These are phyloP conservation scores for Oncorhynchus mykiss DNA, from an alignment of 2,113 vertebrate genomes.

Conservation along the genomic window DNA sequence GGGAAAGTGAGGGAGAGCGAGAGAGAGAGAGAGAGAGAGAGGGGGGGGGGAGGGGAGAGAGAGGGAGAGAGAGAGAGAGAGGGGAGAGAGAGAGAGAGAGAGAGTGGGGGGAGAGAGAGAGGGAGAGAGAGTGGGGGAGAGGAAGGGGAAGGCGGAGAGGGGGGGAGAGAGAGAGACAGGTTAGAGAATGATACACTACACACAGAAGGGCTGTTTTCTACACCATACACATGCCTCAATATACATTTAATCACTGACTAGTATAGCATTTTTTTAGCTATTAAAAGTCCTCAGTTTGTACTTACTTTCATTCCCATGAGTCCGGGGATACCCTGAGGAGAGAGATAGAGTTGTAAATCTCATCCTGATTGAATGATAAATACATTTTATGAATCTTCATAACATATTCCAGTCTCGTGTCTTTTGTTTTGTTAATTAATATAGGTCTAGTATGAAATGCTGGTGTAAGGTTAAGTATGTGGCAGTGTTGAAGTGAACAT, in stretches of 20 bases:
- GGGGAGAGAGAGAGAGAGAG: background rate
- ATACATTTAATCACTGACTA: no score
- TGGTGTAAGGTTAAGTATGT: background rate
- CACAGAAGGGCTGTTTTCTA: no score
- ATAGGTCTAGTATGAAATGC: background rate
- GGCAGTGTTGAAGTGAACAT: background rate
- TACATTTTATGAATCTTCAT: no score
- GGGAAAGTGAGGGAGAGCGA: accelerated
- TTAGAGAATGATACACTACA: no score
- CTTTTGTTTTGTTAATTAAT: background rate
- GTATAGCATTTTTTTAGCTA: no score
- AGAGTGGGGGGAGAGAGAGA: background rate
- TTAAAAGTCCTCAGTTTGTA: background rate
- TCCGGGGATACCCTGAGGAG: conserved; percentile 85
- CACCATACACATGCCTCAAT: no score
- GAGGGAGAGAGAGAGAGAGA: no score
- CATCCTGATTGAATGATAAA: background rate
- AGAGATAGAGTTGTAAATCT: conserved; percentile 8
- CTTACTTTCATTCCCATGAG: conserved; percentile 86
- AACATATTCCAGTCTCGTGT: no score
- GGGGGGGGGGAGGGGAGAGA: accelerated
- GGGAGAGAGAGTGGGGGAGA: no score
- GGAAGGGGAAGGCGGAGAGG: no score
- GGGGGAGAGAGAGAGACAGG: no score
- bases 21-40: no score